Evolutionary conservation across 1,140 invertebrate genomes (phyloP), one percentile per base, ranked within the genome.

Genomic region (Panagrolaimus sp.): DNA sequence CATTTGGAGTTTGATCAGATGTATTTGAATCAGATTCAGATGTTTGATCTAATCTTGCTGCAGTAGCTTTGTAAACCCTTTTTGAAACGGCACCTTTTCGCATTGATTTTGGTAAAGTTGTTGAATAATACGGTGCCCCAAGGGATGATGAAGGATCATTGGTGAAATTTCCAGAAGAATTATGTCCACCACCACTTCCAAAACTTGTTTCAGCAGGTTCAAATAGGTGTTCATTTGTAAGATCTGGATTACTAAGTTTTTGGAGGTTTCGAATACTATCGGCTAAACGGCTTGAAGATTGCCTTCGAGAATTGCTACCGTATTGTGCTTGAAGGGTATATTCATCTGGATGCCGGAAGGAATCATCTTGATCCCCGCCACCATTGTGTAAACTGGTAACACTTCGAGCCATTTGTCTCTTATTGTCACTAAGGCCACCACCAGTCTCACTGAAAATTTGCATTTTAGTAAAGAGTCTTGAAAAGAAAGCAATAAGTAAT

Each of bases 61-160:
- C 52, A 0, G 52, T 58, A 12, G 52, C 52, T 58, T 58, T 58
- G 5, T n/a, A 21, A 28, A 76, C 74, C 32, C 72, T 68, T 62
- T 76, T 76, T 44, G 79, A 77, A 10, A 76, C 74, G 8, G 72
- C 76, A 24, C 74, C 70, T 28, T 69, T 78, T 55, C 72, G 65
- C 17, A 75, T n/a, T n/a, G 52, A 63, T 44, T 75, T 75, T 3
- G 74, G 76, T n/a, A 76, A 38, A 1, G 74, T 76, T 21, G 73
- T 62, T 14, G 72, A 74, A 32, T 75, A 75, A 47, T 75, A 73
- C 3, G 24, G 74, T 45, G 28, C 69, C 3, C 43, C 77, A 52
- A 26, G n/a, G 1, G 70, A 14, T 28, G 15, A 55, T 1, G 65
- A 46, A 12, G 24, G 28, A 7, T 38, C 32, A 38, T 38, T 38